A percentile compares a stretch with the other conserved stretches of the same genome.
Evolutionary conservation across 92 coral and sea anemone species (phyloP).

Genomic region (Siderastrea radians): DNA sequence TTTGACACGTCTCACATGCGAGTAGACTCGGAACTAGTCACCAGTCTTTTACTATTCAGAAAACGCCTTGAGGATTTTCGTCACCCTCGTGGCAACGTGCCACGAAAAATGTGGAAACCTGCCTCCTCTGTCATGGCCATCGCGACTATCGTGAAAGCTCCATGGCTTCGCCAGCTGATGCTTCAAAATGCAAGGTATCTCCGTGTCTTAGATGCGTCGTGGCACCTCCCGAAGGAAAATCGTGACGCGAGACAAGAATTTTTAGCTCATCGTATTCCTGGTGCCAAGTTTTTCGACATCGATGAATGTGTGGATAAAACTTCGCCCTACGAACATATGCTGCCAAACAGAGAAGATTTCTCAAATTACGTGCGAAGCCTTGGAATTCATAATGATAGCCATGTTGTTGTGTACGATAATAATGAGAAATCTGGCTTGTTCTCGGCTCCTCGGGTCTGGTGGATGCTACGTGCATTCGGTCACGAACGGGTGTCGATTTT

Average conservation of each 20-base stretch:
- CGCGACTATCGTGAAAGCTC: slow-evolving; percentile 70
- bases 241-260: slow-evolving; percentile 83
- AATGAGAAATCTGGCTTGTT: slow-evolving; percentile 82
- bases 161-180: slow-evolving; percentile 84
- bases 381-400: slow-evolving; percentile 90
- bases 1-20: slow-evolving; percentile 46
- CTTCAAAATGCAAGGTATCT: slow-evolving; percentile 69
- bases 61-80: slow-evolving; percentile 7
- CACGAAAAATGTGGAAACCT: no score
- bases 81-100: background rate
- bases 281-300: slow-evolving; percentile 89
- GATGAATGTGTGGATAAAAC: slow-evolving; percentile 88
- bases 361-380: slow-evolving; percentile 82
- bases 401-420: slow-evolving; percentile 92
- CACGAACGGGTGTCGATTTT: slow-evolving; percentile 91
- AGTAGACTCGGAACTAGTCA: slow-evolving; percentile 51
- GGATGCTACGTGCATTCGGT: slow-evolving; percentile 95
- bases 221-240: slow-evolving; percentile 90
- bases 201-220: slow-evolving; percentile 89
- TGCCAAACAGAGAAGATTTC: slow-evolving; percentile 85
- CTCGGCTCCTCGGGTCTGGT: slow-evolving; percentile 98
- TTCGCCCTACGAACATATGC: slow-evolving; percentile 82
- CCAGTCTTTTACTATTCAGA: background rate
- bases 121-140: background rate
- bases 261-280: slow-evolving; percentile 82